phyloP scores from a whole-genome alignment of 2,113 vertebrate genomes.

The Lontra canadensis region DNA sequence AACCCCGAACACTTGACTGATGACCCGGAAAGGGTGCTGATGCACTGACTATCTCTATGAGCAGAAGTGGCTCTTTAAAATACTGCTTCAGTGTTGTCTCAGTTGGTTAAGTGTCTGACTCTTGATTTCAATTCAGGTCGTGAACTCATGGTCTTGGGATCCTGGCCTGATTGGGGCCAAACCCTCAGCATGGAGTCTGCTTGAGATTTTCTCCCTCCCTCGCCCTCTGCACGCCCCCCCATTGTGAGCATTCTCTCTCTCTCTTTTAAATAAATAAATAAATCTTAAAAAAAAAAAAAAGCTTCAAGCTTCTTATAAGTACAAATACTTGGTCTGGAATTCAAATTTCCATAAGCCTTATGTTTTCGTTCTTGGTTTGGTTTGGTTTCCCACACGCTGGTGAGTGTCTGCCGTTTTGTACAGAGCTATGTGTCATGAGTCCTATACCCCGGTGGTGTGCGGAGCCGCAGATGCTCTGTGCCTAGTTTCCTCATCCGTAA shows the following conservation, averaged over 20 bases:
- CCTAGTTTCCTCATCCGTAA: background rate
- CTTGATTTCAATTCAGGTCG: background rate
- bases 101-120: background rate
- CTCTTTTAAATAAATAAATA: background rate
- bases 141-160: background rate
- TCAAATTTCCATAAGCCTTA: background rate
- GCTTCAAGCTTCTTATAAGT: background rate
- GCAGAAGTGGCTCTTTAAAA: background rate
- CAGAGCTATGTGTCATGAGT: background rate
- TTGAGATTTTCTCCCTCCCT: background rate
- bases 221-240: background rate
- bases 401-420: background rate
- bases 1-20: background rate
- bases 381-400: background rate
- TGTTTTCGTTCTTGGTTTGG: background rate
- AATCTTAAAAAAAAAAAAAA: too few relatives aligned
- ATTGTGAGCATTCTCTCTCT: too few relatives aligned
- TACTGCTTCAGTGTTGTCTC: background rate
- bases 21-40: rapidly evolving
- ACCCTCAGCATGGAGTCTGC: background rate
- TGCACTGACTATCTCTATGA: background rate
- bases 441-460: rapidly evolving
- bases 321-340: background rate
- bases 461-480: rapidly evolving
- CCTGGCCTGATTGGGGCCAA: background rate